A percentile compares a stretch with the other conserved stretches of the same genome.
Evolutionary conservation across 1,140 invertebrate genomes (phyloP).

Genomic region (Diorhabda elongata): DNA sequence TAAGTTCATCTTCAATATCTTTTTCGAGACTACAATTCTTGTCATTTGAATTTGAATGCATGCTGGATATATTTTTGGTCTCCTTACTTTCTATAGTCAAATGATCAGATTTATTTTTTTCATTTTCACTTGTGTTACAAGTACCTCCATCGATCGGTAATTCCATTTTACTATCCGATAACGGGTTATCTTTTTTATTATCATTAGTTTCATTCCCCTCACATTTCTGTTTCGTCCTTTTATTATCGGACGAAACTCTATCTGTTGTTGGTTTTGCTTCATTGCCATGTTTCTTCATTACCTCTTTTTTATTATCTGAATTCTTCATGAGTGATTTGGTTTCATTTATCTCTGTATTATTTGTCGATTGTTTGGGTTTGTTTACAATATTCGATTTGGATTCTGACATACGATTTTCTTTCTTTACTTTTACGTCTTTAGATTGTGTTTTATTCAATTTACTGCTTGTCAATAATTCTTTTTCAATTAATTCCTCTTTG

Average conservation of each 20-base stretch:
- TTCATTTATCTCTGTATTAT: neutral
- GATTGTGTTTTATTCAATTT: neutral
- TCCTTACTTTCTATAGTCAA: neutral
- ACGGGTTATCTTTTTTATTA: neutral
- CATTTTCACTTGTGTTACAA: neutral
- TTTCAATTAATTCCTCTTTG: neutral
- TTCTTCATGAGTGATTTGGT: neutral
- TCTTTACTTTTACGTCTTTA: too few species aligned
- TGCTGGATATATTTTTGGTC: neutral
- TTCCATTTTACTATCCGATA: neutral
- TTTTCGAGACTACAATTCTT: neutral
- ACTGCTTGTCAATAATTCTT: neutral
- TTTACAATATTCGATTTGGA: neutral
- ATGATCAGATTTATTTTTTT: neutral
- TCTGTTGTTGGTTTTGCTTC: neutral
- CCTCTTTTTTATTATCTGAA: neutral
- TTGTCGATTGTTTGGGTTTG: neutral
- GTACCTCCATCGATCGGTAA: neutral
- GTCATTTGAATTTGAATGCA: neutral
- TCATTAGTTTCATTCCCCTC: neutral
- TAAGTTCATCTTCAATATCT: neutral
- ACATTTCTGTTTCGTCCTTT: neutral
- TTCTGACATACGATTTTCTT: too few species aligned
- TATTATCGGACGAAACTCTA: too few species aligned
- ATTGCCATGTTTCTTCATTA: neutral